These are phyloP conservation scores for Alosa sapidissima DNA, from an alignment of 2,797 vertebrate species.

Conservation along the genomic window DNA sequence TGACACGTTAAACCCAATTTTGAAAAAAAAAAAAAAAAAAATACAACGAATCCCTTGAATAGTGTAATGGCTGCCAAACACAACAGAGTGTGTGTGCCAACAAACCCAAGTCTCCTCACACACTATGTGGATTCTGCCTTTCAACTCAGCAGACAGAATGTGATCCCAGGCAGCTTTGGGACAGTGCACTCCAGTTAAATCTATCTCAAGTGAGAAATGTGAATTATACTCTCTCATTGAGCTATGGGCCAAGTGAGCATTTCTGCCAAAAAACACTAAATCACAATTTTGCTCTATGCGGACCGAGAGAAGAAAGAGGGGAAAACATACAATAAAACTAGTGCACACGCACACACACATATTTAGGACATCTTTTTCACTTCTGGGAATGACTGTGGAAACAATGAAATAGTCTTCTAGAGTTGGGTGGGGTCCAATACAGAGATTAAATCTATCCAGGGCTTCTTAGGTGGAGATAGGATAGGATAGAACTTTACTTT, in stretches of 20 bases:
- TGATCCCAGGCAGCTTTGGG: conserved; percentile 63
- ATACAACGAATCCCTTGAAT: conserved; percentile 56
- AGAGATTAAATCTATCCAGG: conserved; percentile 9
- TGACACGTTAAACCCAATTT: conserved; percentile 19
- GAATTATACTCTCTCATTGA: conserved; percentile 73
- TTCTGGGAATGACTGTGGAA: conserved; percentile 60
- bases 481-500: no score
- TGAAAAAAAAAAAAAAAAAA: conserved; percentile 48
- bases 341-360: background rate
- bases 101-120: conserved; percentile 64
- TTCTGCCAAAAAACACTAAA: conserved; percentile 64
- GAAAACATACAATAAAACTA: background rate
- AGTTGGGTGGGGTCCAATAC: conserved; percentile 8
- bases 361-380: conserved; percentile 33
- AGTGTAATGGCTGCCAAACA: conserved; percentile 65
- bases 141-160: conserved; percentile 63
- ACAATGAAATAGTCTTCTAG: conserved; percentile 54
- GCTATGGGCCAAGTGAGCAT: conserved; percentile 56
- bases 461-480: background rate
- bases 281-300: conserved; percentile 35
- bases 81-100: conserved; percentile 64
- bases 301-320: background rate
- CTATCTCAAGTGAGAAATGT: conserved; percentile 67
- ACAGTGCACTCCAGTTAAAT: conserved; percentile 72
- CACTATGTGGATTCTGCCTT: conserved; percentile 64